These are phyloP conservation scores for Sturnus vulgaris DNA, from an alignment of 2,113 vertebrate species.

Conservation along the genomic window DNA sequence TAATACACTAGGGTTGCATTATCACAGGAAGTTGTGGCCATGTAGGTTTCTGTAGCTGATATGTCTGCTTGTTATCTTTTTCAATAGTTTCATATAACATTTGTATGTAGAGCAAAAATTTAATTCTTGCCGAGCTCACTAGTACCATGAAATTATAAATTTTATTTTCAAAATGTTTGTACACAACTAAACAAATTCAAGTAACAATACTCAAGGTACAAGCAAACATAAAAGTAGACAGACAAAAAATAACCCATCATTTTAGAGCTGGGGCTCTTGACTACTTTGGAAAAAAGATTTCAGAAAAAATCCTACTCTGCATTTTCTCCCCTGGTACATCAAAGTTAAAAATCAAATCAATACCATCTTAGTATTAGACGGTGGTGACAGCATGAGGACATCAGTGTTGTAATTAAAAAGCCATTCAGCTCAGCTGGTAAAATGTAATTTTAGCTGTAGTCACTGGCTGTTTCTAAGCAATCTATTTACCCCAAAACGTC, in stretches of 20 bases:
- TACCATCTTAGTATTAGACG: constrained; percentile 73
- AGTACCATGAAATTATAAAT: background rate
- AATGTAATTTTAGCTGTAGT: constrained; percentile 80
- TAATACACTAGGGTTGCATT: background rate
- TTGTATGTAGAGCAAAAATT: background rate
- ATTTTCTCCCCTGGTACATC: constrained; percentile 64
- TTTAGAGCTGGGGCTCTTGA: constrained; percentile 41
- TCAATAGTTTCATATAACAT: background rate
- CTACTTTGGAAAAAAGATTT: constrained; percentile 57
- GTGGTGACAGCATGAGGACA: constrained; percentile 74
- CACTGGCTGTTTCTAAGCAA: constrained; percentile 76
- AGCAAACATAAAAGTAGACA: background rate
- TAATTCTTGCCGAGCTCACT: background rate
- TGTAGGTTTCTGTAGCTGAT: background rate
- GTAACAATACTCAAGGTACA: background rate
- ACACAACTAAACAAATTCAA: background rate
- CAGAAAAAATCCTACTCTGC: constrained; percentile 57
- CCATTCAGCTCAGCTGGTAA: constrained; percentile 77
- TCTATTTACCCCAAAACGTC: constrained; percentile 79
- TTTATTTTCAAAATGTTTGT: background rate
- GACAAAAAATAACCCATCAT: background rate
- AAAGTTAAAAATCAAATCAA: constrained; percentile 78
- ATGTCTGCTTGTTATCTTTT: background rate
- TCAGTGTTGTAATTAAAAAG: constrained; percentile 81
- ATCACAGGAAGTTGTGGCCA: background rate